Conservation (phyloP, 2,797 vertebrate species). For the Leptoclinus maculatus region DNA sequence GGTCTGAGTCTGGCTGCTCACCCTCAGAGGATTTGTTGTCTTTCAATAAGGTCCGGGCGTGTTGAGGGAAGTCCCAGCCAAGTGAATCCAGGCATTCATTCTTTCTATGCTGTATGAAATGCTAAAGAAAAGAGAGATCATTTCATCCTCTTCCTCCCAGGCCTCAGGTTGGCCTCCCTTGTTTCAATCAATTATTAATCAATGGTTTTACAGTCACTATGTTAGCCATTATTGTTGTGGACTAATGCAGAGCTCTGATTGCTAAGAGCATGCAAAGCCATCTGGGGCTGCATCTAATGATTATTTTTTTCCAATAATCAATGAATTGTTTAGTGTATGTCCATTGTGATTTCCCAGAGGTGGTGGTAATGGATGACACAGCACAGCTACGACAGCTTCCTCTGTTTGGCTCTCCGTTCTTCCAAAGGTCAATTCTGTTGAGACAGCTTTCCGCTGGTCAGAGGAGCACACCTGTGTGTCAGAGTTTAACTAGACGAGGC, state of each 20-base stretch:
- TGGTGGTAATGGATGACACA: background rate
- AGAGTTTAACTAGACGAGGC: background rate
- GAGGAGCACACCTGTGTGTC: background rate
- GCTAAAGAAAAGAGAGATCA: background rate
- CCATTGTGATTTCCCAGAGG: background rate
- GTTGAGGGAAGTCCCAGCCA: conserved; percentile 4
- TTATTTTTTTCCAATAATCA: background rate
- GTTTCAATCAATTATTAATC: conserved; percentile 32
- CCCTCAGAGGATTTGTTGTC: background rate
- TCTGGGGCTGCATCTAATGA: background rate
- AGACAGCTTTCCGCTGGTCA: background rate
- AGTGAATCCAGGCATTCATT: background rate
- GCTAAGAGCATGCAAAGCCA: background rate
- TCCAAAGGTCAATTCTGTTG: background rate
- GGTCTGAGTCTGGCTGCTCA: background rate
- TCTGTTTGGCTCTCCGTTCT: background rate
- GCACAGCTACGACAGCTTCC: background rate
- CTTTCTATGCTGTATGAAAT: background rate
- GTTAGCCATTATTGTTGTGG: background rate
- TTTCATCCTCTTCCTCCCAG: background rate
- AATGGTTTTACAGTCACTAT: background rate
- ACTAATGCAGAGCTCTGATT: background rate
- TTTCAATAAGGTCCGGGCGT: conserved; percentile 9
- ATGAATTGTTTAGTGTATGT: background rate
- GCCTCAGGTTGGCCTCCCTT: background rate